Evolutionary conservation across 2,888 invertebrate genomes (phyloP).

Genomic region (Zeuzera pyrina): DNA sequence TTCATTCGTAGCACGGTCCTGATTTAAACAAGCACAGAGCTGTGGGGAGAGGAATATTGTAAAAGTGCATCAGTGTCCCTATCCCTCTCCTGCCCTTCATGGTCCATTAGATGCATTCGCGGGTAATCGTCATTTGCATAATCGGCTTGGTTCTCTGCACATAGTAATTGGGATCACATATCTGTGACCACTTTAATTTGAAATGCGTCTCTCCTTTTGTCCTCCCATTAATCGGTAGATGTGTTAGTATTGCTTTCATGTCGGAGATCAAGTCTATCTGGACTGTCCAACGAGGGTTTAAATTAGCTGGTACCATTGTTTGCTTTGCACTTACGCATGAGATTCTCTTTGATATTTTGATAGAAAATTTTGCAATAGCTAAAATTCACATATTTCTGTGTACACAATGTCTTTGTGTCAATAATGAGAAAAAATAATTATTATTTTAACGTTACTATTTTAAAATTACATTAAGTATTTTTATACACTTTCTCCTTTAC

Average conservation of each 20-base stretch:
- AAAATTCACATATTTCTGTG: too few relatives aligned
- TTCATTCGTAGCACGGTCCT: constrained; percentile 24
- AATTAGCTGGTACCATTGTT: constrained; percentile 58
- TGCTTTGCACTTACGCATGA: constrained; percentile 60
- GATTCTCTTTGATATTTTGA: constrained; percentile 51
- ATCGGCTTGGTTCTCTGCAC: constrained; percentile 68
- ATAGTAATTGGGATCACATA: constrained; percentile 68
- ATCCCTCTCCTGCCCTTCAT: constrained; percentile 32
- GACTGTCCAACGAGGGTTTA: constrained; percentile 44
- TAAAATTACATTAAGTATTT: too few relatives aligned
- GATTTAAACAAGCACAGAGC: constrained; percentile 25
- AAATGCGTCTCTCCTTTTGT: constrained; percentile 21
- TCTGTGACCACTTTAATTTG: constrained; percentile 40
- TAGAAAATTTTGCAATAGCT: too few relatives aligned
- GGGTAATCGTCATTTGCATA: constrained; percentile 70
- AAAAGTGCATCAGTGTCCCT: constrained; percentile 50
- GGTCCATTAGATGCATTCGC: constrained; percentile 69
- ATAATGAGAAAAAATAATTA: too few relatives aligned
- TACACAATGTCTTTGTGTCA: too few relatives aligned
- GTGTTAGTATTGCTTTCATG: not conserved
- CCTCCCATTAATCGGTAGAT: not conserved
- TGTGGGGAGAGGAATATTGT: constrained; percentile 19
- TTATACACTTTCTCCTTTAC: too few relatives aligned
- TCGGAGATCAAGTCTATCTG: constrained; percentile 30
- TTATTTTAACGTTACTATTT: too few relatives aligned